Conservation (phyloP, 2,797 vertebrate species). For the Danionella dracula region DNA sequence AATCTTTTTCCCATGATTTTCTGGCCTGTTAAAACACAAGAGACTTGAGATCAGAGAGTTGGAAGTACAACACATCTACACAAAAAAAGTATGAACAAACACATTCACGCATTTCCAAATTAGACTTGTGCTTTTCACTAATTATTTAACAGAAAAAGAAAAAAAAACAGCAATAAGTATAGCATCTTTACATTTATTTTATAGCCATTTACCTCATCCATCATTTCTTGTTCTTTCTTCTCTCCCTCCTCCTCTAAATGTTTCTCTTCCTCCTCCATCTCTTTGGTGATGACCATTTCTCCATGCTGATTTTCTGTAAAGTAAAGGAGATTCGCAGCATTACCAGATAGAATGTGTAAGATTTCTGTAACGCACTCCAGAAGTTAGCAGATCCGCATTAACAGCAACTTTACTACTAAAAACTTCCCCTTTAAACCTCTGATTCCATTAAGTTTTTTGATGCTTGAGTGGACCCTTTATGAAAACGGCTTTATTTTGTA, state of each 20-base stretch:
- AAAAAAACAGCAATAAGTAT: too few species aligned
- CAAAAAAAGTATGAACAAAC: too few species aligned
- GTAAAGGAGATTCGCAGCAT: too few species aligned
- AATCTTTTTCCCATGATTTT: conserved; percentile 76
- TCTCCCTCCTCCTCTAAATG: conserved; percentile 81
- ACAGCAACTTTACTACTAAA: too few species aligned
- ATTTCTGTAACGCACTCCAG: too few species aligned
- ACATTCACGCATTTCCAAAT: not conserved
- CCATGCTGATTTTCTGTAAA: conserved; percentile 49
- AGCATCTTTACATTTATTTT: not conserved
- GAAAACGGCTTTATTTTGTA: too few species aligned
- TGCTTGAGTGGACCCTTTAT: too few species aligned
- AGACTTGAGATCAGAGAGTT: not conserved
- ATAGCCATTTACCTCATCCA: conserved; percentile 73
- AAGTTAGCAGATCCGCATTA: too few species aligned
- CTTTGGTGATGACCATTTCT: conserved; percentile 75
- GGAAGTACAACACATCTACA: too few species aligned
- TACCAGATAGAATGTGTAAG: too few species aligned
- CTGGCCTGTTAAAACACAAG: conserved; percentile 68
- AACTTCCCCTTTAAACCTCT: too few species aligned
- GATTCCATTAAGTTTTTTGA: too few species aligned
- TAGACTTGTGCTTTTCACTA: not conserved
- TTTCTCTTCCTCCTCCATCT: conserved; percentile 88
- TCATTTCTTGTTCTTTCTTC: conserved; percentile 77
- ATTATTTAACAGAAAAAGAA: not conserved